Evolutionary conservation across 2,113 vertebrate genomes (phyloP).

Genomic region (Pelmatolapia mariae): DNA sequence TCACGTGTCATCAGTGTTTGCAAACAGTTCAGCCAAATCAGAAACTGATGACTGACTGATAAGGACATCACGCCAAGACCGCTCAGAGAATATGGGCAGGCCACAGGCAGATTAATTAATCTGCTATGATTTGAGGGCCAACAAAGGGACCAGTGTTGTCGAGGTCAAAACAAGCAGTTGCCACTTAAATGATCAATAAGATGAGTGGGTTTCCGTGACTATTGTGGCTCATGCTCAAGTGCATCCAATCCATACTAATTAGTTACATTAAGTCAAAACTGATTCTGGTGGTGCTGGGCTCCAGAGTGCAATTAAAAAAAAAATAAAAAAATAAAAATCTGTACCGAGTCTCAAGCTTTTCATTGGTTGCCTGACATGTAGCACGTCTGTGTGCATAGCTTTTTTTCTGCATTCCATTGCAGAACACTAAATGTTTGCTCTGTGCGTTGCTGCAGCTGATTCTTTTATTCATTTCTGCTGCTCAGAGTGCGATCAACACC

Average conservation of each 20-base stretch:
- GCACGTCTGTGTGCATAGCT: neutral
- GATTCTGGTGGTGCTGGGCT: neutral
- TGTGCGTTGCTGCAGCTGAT: neutral
- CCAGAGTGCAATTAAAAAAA: neutral
- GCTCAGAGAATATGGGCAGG: neutral
- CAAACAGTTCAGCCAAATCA: slow-evolving; percentile 36
- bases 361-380: neutral
- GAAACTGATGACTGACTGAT: neutral
- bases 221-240: neutral
- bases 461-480: neutral
- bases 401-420: neutral
- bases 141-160: slow-evolving; percentile 7
- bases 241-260: slow-evolving; percentile 14
- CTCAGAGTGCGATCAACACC: neutral
- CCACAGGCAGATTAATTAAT: slow-evolving; percentile 13
- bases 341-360: neutral
- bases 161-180: neutral
- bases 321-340: neutral
- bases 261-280: slow-evolving; percentile 8
- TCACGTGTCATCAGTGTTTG: slow-evolving; percentile 41
- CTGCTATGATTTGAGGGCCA: neutral
- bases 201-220: slow-evolving; percentile 21
- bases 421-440: neutral
- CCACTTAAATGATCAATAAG: slow-evolving; percentile 27
- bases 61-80: slow-evolving; percentile 7